Base-by-base conservation (phyloP, 2,888 invertebrate species). In the Heliconius hortense region DNA sequence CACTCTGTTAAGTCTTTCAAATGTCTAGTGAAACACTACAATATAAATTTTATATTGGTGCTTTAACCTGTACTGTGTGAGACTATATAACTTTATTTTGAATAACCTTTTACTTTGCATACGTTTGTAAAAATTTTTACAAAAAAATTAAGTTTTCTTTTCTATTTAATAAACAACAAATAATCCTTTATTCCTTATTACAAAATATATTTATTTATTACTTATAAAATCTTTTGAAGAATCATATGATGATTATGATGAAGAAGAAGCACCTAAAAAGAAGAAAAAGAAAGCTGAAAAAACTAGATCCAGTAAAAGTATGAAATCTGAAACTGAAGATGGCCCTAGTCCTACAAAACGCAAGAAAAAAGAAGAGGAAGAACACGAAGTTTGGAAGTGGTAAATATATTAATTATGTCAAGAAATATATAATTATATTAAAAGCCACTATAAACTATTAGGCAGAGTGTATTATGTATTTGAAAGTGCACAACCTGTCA, bases 331-430 rank as follows among this genome's bases (percentile, higher is more conserved):
- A 81, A 83, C 87, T 73, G 83, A 82, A 74, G 87, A 88, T 80
- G 85, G 86, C 63, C 84, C 91, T 82, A 92, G 95, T 82, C 95
- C 96, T 68, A 95, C 95, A 63, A 96, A 96, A 81, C 95, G 95
- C 74, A 97, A 96, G 88, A 97, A 97, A 87, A 97, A 97, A 86
- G 96, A 96, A 81, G 97, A 97, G 73, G 97, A 97, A 80, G 96
- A 96, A 81, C 95, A 95, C 83, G 97, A 98, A 92, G 98, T 98
- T 76, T 98, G 98, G 98, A 97, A 97, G 95, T 98, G 98, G 98
- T 98, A 92, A 95, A 95, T 39, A 60, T 43, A 24, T 43, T 26
- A 26, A 26, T 15, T 7, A 71, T 26, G 11, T 28, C 53, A 53
- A 15, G 24, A 21, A 28, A 62, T 18, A 18, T 21, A 8, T 18